Evolutionary conservation across 2,113 vertebrate genomes (phyloP), one percentile per base, ranked within the genome.

Genomic region (Calyptommatus sinebrachiatus): DNA sequence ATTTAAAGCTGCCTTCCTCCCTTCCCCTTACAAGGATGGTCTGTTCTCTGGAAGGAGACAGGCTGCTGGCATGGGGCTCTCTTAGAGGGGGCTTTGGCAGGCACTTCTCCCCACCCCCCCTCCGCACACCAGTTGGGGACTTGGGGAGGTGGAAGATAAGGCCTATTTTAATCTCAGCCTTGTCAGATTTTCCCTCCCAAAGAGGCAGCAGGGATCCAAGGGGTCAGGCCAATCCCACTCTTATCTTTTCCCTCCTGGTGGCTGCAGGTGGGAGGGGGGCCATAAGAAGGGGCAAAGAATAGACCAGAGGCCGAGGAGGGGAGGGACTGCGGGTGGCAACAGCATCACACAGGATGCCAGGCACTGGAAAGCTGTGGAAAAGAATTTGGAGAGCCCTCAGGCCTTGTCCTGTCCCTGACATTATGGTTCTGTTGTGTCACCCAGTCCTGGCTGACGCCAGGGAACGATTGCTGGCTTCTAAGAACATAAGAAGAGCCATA

Each of bases 11-110:
- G 60, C 74, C 60, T 57, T 10, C 81, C 76, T 66, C 62, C 20
- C 53, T n/a, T 7, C 18, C 22, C 61, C 85, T 82, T 74, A 78
- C 73, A 87, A 66, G 86, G 82, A 35, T 65, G 50, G 78, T 87
- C 77, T 90, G 83, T 88, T 85, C 88, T 81, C 78, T 35, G 78
- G 63, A 2, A 63, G 68, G 41, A 71, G 45, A 63, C 50, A 41
- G 72, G 62, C 35, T 22, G 57, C 73, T 8, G 18, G 65, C n/a
- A 35, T 1, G 21, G 53, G 48, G 46, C 45, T 24, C 16, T 31
- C 21, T 22, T 41, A 5, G 2, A 6, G 28, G 65, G 21, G 53
- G 28, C 67, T 57, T 2, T 18, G 53, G 18, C 14, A 57, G 11
- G 53, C 53, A 1, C 53, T 4, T 57, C 16, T 5, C 53, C 18